Base-by-base conservation (phyloP, 2,113 vertebrate species). In the Oncorhynchus tshawytscha region DNA sequence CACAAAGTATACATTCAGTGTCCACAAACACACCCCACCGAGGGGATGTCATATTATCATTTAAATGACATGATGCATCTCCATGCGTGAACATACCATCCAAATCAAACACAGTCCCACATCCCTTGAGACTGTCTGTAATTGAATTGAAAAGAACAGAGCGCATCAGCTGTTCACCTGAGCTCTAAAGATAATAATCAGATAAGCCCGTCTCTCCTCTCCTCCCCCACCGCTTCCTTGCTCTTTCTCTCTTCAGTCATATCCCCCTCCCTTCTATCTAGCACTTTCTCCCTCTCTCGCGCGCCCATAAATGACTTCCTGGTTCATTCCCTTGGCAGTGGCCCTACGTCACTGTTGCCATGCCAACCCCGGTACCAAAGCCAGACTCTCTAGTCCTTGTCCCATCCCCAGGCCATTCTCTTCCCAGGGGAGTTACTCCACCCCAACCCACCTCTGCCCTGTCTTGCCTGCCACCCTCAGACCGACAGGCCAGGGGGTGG, bases 31-130 rank as follows among this genome's bases (percentile, higher is more conserved):
- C 51, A 54, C 51, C 51, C 16, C 51, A 54, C 16, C 4, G 49
- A 70, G 71, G 59, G 22, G 48, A 24, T 49, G 71, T 72, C 71
- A 72, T 39, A 22, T 64, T 3, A 64, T 24, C 5, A 60, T 60
- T 7, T 60, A 16, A 7, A 64, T 64, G 22, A 64, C 60, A 22
- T 64, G 39, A 45, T 45, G 60, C 8, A 64, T 25, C 20, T 25
- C 20, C 60, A 25, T 25, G 60, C 60, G 22, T 25, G 24, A n/a
- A 24, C 60, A 64, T 25, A 25, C 20, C 16, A 54, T 54, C 51
- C 51, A 54, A 25, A 25, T 16, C 22, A 64, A 9, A 25, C 60
- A 64, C 20, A 34, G 31, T 6, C 31, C 31, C 31, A 54, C 51
- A 54, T 54, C 51, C 51, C 51, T 51, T 51, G 60, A 64, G 60